phyloP scores from a whole-genome alignment of 2,113 vertebrate species.

The Pyrgilauda ruficollis region DNA sequence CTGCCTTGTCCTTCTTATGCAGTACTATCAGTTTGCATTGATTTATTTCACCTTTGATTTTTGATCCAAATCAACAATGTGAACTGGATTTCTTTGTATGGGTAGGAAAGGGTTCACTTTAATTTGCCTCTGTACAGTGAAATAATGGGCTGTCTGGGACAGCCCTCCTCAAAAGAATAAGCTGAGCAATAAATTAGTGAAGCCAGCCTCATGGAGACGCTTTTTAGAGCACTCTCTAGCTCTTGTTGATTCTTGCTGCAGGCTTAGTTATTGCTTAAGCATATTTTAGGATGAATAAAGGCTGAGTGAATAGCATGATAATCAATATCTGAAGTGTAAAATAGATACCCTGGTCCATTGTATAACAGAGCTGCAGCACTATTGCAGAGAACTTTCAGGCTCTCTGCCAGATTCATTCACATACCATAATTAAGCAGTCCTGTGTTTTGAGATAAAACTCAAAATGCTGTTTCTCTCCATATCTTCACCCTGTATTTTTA shows the following conservation, averaged over 20 bases:
- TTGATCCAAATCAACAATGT: background rate
- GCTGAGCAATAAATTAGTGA: background rate
- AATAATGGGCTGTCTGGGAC: background rate
- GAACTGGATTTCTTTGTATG: background rate
- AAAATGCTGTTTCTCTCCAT: background rate
- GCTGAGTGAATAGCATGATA: background rate
- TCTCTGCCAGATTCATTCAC: background rate
- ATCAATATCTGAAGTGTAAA: slow-evolving; percentile 2
- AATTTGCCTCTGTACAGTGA: background rate
- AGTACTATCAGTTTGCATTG: background rate
- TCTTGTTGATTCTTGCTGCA: background rate
- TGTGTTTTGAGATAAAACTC: background rate
- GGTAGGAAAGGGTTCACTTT: background rate
- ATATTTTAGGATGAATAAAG: slow-evolving; percentile 3
- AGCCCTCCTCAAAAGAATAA: background rate
- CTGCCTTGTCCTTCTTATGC: background rate
- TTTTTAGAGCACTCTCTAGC: background rate
- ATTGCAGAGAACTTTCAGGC: background rate
- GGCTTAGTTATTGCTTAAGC: background rate
- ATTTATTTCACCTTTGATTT: background rate
- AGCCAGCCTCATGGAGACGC: background rate
- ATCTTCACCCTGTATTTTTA: background rate
- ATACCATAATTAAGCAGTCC: background rate
- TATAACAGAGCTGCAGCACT: background rate
- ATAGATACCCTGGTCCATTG: background rate